Evolutionary conservation across 1,140 invertebrate species (phyloP), one percentile per base, ranked within the genome.

Genomic region (Orius insidiosus): DNA sequence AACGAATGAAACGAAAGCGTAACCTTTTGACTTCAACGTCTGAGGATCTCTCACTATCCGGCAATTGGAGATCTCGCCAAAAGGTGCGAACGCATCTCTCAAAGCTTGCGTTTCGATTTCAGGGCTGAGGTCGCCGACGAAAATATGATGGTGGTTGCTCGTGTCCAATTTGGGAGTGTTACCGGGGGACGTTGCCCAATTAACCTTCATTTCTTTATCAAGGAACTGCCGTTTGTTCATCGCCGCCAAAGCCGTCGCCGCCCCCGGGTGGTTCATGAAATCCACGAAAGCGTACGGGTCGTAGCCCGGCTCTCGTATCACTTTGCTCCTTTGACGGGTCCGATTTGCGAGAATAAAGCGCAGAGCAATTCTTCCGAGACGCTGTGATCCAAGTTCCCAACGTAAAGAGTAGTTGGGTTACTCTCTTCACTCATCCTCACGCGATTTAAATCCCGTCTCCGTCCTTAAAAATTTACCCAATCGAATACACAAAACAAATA

Each of bases 141-240:
- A 99, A 72, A 98, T 96, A 69, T 98, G 94, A 68, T 93, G 88
- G 66, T 95, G 90, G 62, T 92, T 95, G 66, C 87, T 94, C 15
- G 94, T 98, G 68, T 98, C 95, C 65, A 88, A 85, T 74, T 98
- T 98, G 46, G 88, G 88, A 65, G 92, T 86, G 68, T 92, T 94
- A 52, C 89, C 92, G 51, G 93, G 92, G 64, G 90, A 90, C 52
- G 81, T 95, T 60, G 85, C 94, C 94, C 94, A 97, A 75, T 92
- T 97, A 53, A 94, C 94, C 76, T 98, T 98, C 84, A 98, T 96
- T 72, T 98, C 93, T 74, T 92, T 92, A 48, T 94, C 88, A 55
- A 96, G 74, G 67, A 94, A 92, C 53, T 80, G 70, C 56, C 92
- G 78, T 66, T 92, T 92, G 70, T 98, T 97, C 93, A 98, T 96